Percentiles rank a stretch among this genome's conserved stretches.
phyloP scores from a whole-genome alignment of 2,888 invertebrate genomes.

The Drosophila rubida region DNA sequence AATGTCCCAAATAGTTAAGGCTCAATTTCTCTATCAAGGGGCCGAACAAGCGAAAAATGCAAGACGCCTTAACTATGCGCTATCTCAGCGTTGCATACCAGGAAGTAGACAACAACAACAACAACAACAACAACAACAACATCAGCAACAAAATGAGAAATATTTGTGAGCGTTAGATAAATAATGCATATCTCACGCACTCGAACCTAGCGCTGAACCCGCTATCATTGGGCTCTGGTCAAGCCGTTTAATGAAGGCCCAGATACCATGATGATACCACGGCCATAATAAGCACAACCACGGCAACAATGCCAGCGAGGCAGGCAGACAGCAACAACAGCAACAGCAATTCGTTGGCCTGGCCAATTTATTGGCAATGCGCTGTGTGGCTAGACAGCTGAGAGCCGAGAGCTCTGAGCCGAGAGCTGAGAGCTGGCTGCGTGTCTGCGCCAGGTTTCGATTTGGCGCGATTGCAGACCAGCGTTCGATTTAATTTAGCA shows the following conservation, averaged over 20 bases:
- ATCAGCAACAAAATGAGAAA: conserved; percentile 38
- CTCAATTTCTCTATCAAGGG: conserved; percentile 55
- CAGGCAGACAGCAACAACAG: conserved; percentile 23
- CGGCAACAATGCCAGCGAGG: conserved; percentile 54
- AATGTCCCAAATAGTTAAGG: conserved; percentile 67
- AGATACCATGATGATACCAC: conserved; percentile 60
- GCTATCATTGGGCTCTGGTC: conserved; percentile 20
- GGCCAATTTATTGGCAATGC: conserved; percentile 70
- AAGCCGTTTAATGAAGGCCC: conserved; percentile 70
- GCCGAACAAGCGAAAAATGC: conserved; percentile 11
- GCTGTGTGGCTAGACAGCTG: not conserved
- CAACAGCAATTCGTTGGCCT: conserved; percentile 31
- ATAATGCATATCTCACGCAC: conserved; percentile 85
- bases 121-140: conserved; percentile 24
- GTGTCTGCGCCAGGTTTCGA: conserved; percentile 58
- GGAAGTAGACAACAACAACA: conserved; percentile 49
- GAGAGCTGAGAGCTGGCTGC: conserved; percentile 29
- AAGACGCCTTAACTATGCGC: conserved; percentile 23
- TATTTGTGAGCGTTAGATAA: conserved; percentile 71
- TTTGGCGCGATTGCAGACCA: conserved; percentile 66
- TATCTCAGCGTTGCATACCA: conserved; percentile 50
- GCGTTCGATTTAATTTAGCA: conserved; percentile 69
- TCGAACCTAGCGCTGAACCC: conserved; percentile 53
- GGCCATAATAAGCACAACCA: conserved; percentile 55
- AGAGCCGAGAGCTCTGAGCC: not conserved